phyloP scores from a whole-genome alignment of 2,797 vertebrate species.

The Cyclura pinguis region DNA sequence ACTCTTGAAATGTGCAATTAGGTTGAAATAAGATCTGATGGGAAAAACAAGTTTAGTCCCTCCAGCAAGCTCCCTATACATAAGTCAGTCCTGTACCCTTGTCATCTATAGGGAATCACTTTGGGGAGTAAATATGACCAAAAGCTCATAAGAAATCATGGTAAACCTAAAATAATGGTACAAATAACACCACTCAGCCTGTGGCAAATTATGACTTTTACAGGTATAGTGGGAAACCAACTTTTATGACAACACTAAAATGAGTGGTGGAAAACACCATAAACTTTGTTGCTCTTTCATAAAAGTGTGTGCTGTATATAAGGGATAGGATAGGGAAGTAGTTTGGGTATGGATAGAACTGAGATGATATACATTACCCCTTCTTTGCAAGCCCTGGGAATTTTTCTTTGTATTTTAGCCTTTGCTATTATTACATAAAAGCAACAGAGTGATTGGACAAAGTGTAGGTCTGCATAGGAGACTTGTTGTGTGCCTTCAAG shows the following conservation, averaged over 20 bases:
- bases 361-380: neutral
- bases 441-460: neutral
- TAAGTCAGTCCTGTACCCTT: conserved; percentile 29
- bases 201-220: conserved; percentile 64
- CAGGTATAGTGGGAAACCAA: conserved; percentile 50
- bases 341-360: neutral
- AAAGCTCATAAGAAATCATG: conserved; percentile 57
- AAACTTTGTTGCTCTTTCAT: conserved; percentile 51
- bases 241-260: conserved; percentile 65
- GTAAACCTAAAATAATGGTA: conserved; percentile 67
- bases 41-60: conserved; percentile 13
- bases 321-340: neutral
- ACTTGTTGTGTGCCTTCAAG: too few species aligned
- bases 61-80: conserved; percentile 19
- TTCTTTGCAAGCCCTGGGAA: neutral
- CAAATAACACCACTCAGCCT: conserved; percentile 53
- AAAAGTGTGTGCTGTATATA: conserved; percentile 18
- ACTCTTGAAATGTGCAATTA: conserved; percentile 18
- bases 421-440: neutral
- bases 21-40: conserved; percentile 21
- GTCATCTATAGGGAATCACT: conserved; percentile 31
- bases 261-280: conserved; percentile 50
- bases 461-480: neutral
- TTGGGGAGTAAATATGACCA: conserved; percentile 52
- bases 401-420: neutral